phyloP scores from a whole-genome alignment of 2,888 invertebrate genomes.

The Cyclophora punctaria region DNA sequence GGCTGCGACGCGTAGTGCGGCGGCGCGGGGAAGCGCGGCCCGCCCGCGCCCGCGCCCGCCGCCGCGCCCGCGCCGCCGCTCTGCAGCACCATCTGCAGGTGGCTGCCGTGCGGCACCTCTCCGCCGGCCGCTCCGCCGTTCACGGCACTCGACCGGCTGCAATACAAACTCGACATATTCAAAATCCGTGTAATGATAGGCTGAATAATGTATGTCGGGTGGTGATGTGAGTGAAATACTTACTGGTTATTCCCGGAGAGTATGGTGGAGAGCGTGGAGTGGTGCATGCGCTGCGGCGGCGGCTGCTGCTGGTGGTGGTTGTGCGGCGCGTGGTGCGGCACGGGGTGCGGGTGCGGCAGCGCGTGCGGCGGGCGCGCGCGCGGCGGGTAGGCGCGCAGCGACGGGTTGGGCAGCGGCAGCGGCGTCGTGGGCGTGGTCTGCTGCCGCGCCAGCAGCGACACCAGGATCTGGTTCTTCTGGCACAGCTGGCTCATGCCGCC shows the following conservation, averaged over 20 bases:
- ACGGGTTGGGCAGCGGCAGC: conserved; percentile 82
- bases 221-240: conserved; percentile 12
- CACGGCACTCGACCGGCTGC: conserved; percentile 42
- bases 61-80: conserved; percentile 44
- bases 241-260: conserved; percentile 36
- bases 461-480: conserved; percentile 90
- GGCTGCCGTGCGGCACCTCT: conserved; percentile 36
- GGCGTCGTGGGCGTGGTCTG: conserved; percentile 80
- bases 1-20: conserved; percentile 52
- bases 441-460: conserved; percentile 85
- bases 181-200: too few relatives aligned
- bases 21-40: conserved; percentile 35
- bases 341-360: conserved; percentile 34
- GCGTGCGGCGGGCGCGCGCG: conserved; percentile 32
- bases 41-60: conserved; percentile 24
- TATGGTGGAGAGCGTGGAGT: conserved; percentile 45
- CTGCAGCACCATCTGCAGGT: conserved; percentile 68
- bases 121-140: conserved; percentile 35
- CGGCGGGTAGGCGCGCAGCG: conserved; percentile 53
- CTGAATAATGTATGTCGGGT: too few relatives aligned
- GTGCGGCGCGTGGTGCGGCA: conserved; percentile 18
- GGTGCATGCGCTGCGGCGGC: conserved; percentile 25
- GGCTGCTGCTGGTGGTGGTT: conserved; percentile 12
- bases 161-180: too few relatives aligned
- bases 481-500: conserved; percentile 80